Evolutionary conservation across 2,113 vertebrate species (phyloP).

Genomic region (Macquaria ambigua): DNA sequence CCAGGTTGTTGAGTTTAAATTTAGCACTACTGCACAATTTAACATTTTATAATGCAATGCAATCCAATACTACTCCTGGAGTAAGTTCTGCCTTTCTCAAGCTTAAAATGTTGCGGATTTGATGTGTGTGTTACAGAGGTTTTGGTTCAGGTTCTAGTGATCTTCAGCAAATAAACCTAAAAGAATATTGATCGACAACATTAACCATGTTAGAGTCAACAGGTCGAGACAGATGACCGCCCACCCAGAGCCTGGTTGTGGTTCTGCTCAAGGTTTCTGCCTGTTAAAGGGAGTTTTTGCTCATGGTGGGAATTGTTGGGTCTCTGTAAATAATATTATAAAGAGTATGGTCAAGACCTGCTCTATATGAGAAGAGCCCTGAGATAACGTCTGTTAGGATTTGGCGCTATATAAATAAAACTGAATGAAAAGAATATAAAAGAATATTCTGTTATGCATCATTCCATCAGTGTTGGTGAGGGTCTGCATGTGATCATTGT

Average conservation of each 20-base stretch:
- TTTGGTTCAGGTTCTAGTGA: neutral
- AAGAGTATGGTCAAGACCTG: too few species aligned
- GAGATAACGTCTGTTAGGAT: too few species aligned
- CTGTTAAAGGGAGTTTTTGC: too few species aligned
- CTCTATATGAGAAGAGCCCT: too few species aligned
- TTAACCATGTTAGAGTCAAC: too few species aligned
- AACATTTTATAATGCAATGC: neutral
- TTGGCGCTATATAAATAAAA: too few species aligned
- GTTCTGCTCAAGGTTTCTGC: too few species aligned
- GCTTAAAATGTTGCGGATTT: neutral
- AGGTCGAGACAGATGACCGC: too few species aligned
- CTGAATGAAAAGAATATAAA: neutral
- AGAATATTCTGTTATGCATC: neutral
- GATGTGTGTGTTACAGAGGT: neutral
- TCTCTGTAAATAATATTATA: too few species aligned
- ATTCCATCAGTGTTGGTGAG: neutral
- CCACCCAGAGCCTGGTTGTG: too few species aligned
- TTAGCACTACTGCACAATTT: neutral
- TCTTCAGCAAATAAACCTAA: neutral
- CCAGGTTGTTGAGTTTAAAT: neutral
- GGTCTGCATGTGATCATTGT: neutral
- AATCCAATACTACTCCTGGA: neutral
- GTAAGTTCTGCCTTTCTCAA: neutral
- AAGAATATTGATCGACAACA: too few species aligned
- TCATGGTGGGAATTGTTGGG: too few species aligned